Base-by-base conservation (phyloP, 2,797 vertebrate species). In the Anomalospiza imberbis region DNA sequence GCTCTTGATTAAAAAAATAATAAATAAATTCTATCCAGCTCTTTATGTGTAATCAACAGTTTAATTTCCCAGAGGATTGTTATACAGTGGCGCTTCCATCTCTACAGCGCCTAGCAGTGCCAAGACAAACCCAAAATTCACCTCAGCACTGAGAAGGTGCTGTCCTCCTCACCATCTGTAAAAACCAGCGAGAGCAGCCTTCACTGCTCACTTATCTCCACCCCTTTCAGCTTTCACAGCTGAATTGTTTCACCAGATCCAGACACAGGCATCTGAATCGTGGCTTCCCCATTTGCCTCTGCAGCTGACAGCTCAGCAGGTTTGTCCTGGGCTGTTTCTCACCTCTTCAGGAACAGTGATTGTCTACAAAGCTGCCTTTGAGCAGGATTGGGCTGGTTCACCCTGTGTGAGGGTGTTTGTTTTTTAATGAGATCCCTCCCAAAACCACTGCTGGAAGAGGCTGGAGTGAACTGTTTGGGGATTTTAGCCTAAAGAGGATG, bases 331-430 rank as follows among this genome's bases (percentile, higher is more conserved):
- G 68, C 24, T 70, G 44, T 6, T 34, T 28, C 20, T 89, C 29
- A 2, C 11, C 14, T 38, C 42, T 36, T 9, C 63, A 42, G 68
- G 55, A 17, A 10, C 6, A 2, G 18, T 12, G 34, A 26, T 51
- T 1, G 0, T 9, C 31, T 3, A 44, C 47, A 22, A 0, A 18
- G 24, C 5, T 29, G 8, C 20, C 71, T 44, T 5, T 17, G 63
- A 44, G 77, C 42, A 70, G 51, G 40, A 25, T 0, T 17, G 71
- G 48, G 17, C 36, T 66, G 48, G 11, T n/a, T 73, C 62, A 66
- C 10, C 25, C 22, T 29, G 3, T 1, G 3, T 32, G 29, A 6
- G 5, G 2, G 6, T 15, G 22, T 22, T 57, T 58, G 13, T 13
- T 17, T 83, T 71, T 65, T 47, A 53, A 65, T 13, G 12, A 50